Evolutionary conservation across 2,797 vertebrate genomes (phyloP), one percentile per base, ranked within the genome.

Genomic region (Esox lucius): DNA sequence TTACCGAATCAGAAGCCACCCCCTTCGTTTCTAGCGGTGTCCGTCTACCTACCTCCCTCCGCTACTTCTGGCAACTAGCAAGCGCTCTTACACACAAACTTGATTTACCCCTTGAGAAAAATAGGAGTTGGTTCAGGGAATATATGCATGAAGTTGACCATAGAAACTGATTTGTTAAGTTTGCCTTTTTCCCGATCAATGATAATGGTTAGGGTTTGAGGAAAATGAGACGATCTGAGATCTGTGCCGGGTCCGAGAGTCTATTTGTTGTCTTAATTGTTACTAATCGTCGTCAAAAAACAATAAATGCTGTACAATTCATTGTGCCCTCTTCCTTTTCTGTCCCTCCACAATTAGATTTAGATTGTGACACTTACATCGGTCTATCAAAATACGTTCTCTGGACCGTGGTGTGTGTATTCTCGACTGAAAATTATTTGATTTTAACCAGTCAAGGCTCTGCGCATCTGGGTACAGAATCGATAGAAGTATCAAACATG

Each of bases 1-100:
- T 83, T 81, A 42, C 84, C 87, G 85, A 91, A 87, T 87, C 91
- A 91, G 91, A 92, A 91, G 87, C 91, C 91, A 91, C 89, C 89
- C 92, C 90, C 90, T 91, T 88, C 89, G 87, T 72, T 88, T 5
- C 51, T 53, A 75, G 86, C 88, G 84, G 84, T 79, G 86, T 86
- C 86, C 85, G 89, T 92, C 88, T 91, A 91, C 91, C 89, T 66
- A 67, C 19, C 35, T 66, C 69, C 59, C 69, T 51, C 75, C 7
- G 19, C 56, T 13, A 68, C 80, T 73, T 73, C 75, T 84, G 75
- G 81, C 75, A 39, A 16, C 68, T 17, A 79, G 75, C 68, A 12
- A 59, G 72, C 79, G 75, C 73, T 74, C 78, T 75, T 75, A 77
- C 83, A 81, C 76, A 84, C 83, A 73, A 80, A 80, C 81, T 76